Percentiles rank a stretch among this genome's conserved stretches.
phyloP scores from a whole-genome alignment of 2,113 vertebrate genomes.

The Terrapene triunguis region DNA sequence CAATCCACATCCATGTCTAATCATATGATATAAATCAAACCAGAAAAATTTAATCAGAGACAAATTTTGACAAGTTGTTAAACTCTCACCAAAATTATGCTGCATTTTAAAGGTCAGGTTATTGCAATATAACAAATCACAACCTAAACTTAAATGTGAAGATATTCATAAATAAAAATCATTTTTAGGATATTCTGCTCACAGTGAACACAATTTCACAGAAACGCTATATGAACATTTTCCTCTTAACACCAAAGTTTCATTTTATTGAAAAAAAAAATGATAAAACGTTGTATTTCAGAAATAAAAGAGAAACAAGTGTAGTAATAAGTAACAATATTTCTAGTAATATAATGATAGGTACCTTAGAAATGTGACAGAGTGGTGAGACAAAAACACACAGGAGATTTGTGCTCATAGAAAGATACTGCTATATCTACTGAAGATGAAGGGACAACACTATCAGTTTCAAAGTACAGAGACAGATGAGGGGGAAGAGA shows the following conservation, averaged over 20 bases:
- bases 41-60: not conserved
- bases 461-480: not conserved
- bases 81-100: not conserved
- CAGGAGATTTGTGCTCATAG: not conserved
- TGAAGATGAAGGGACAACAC: not conserved
- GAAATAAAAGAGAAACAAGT: not conserved
- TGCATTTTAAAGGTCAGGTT: not conserved
- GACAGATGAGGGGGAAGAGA: not conserved
- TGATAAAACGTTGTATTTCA: not conserved
- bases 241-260: not conserved
- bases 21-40: not conserved
- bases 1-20: not conserved
- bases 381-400: not conserved
- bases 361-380: not conserved
- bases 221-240: not conserved
- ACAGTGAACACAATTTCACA: rapidly evolving
- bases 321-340: not conserved
- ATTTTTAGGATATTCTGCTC: not conserved
- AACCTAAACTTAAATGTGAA: rapidly evolving
- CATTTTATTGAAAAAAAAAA: not conserved
- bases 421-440: not conserved
- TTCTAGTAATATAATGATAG: not conserved
- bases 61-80: not conserved
- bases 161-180: not conserved
- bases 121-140: not conserved